Conservation (phyloP, 2,797 vertebrate species). For the Neosalanx taihuensis region DNA sequence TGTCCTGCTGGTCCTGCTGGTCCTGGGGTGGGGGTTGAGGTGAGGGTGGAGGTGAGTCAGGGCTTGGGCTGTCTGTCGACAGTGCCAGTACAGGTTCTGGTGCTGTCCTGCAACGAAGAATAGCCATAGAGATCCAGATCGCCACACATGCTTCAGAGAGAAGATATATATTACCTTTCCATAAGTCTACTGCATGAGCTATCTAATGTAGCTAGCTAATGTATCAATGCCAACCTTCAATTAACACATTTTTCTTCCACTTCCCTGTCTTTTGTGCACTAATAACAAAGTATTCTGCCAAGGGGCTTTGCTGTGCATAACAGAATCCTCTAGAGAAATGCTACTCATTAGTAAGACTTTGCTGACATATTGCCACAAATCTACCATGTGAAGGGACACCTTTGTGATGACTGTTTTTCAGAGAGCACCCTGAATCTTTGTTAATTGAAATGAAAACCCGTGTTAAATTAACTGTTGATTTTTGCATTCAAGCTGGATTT, state of each 20-base stretch:
- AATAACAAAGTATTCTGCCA: conserved; percentile 34
- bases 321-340: conserved; percentile 37
- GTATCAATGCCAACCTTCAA: conserved; percentile 46
- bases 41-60: conserved; percentile 38
- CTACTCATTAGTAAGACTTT: conserved; percentile 54
- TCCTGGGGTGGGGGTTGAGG: conserved; percentile 41
- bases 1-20: conserved; percentile 57
- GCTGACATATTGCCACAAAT: conserved; percentile 43
- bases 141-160: not conserved
- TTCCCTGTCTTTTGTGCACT: conserved; percentile 42
- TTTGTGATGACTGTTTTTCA: conserved; percentile 37
- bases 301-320: conserved; percentile 46
- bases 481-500: conserved; percentile 18
- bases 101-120: no score
- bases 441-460: conserved; percentile 38
- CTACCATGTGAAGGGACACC: conserved; percentile 21
- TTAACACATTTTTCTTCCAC: conserved; percentile 54
- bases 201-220: no score
- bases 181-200: not conserved
- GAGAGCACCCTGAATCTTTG: conserved; percentile 1
- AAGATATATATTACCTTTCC: not conserved
- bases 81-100: not conserved
- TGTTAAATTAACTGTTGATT: conserved; percentile 40
- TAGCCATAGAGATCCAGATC: not conserved
- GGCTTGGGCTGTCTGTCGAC: conserved; percentile 18